phyloP scores from a whole-genome alignment of 2,888 invertebrate species.

The Stenichneumon culpator region DNA sequence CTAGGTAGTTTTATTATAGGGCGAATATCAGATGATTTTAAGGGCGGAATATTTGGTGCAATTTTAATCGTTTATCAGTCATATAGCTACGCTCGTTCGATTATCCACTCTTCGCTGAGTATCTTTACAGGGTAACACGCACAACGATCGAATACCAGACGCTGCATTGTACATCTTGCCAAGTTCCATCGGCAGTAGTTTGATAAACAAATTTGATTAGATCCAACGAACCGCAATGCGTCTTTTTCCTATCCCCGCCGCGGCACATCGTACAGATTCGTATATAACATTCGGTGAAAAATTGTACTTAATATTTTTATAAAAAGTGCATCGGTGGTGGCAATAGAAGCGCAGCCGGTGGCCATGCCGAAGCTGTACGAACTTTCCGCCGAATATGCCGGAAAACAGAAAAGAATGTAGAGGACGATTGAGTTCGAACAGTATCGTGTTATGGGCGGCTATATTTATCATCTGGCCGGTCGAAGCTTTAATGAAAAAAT shows the following conservation, averaged over 20 bases:
- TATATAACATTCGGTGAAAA: slow-evolving; percentile 63
- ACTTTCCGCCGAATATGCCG: slow-evolving; percentile 8
- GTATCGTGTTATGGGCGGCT: slow-evolving; percentile 40
- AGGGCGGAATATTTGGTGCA: slow-evolving; percentile 34
- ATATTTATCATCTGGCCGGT: slow-evolving; percentile 68
- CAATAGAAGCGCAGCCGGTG: slow-evolving; percentile 16
- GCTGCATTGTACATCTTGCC: background rate
- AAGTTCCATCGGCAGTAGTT: background rate
- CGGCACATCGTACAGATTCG: background rate
- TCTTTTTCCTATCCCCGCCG: background rate
- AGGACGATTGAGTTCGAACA: slow-evolving; percentile 25
- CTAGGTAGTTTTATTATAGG: background rate
- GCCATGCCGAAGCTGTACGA: slow-evolving; percentile 10
- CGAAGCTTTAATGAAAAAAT: slow-evolving; percentile 76
- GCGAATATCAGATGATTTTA: slow-evolving; percentile 11
- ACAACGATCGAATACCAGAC: background rate
- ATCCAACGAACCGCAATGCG: slow-evolving; percentile 1
- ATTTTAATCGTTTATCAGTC: background rate
- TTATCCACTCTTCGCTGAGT: background rate
- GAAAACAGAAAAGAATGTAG: background rate
- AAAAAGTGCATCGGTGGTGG: slow-evolving; percentile 43
- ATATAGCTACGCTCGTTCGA: slow-evolving; percentile 1
- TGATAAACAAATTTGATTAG: slow-evolving; percentile 34
- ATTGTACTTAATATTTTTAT: slow-evolving; percentile 55
- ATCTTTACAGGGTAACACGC: background rate